Base-by-base conservation (phyloP, 2,888 invertebrate genomes). In the Disparrhopalites patrizii region DNA sequence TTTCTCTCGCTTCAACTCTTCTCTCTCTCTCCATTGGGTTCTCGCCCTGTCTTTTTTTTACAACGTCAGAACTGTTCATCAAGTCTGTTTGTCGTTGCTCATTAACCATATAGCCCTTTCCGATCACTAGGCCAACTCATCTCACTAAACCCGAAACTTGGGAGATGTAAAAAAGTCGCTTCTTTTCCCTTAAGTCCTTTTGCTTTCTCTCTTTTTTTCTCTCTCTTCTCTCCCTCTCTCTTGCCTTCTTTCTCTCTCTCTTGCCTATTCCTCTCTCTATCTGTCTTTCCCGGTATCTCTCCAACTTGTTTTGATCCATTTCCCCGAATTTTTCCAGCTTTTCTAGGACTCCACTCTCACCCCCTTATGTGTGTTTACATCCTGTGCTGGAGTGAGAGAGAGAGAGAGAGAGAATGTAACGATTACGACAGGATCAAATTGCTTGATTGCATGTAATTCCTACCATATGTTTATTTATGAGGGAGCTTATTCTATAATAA, bases 401-500 rank as follows among this genome's bases (percentile, higher is more conserved):
- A n/a, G n/a, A n/a, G n/a, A n/a, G n/a, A n/a, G n/a, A 3, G 30
- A 18, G 15, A 54, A 30, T 54, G 10, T 31, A 18, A 20, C 31
- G 31, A 54, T 54, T 54, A 31, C 8, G 31, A 30, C n/a, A 3
- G 20, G 27, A 54, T 54, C 25, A 54, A 60, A 60, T 60, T 43
- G 25, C 47, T 60, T 40, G 47, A 60, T 60, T 47, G 23, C 60
- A 58, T 60, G 47, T 28, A 60, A 60, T 28, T 43, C 23, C 43
- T 43, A 18, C 60, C 60, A 60, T 40, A 40, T 60, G 60, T 30
- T 28, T 54, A 54, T 54, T 54, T 54, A 54, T 31, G 30, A 54
- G 54, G 54, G 54, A 31, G 54, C 30, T 54, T 54, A 28, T 52
- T 54, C 18, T 40, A 40, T 18, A 40, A 40, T 40, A 20, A 40